Base-by-base conservation (phyloP, 1,140 invertebrate species). In the Metaphire vulgaris region DNA sequence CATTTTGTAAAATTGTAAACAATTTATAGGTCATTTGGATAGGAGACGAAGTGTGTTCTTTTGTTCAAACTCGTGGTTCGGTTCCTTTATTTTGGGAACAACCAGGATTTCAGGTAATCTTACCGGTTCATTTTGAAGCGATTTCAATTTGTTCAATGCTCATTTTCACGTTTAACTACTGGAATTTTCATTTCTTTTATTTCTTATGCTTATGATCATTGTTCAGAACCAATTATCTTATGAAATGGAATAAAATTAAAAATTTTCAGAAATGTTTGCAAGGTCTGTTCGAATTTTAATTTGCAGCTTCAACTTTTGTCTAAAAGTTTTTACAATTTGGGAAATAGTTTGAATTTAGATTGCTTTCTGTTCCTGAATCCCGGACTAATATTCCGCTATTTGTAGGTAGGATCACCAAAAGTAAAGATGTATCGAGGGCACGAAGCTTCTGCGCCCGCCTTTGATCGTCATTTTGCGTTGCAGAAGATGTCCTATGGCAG, bases 51-150 rank as follows among this genome's bases (percentile, higher is more conserved):
- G 92, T 89, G 33, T 81, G 85, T 16, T 90, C 90, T 1, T 89
- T 88, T 83, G 82, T 91, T 21, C 89, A 91, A 82, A 98, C 94
- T 0, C 89, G 97, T 80, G 97, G 97, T 0, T 99, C 96, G 0
- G 95, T 99, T 12, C 97, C 97, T 1, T 86, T 99, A 12, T 99
- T 99, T 87, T 99, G 97, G 95, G 97, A 99, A 85, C 97, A 99
- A 83, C 96, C 97, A 0, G 97, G 97, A 26, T 91, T 99, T 16
- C 96, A 99, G 87, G 90, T 91, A 85, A 82, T 79, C 80, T 65
- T 76, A 21, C 28, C 28, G 12, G 14, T 0, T 14, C 14, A 29
- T 68, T 69, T 67, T 75, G 32, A 28, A n/a, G n/a, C n/a, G n/a
- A n/a, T n/a, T n/a, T n/a, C n/a, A n/a, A n/a, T n/a, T n/a, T n/a